phyloP scores from a whole-genome alignment of 2,888 invertebrate genomes.

The Xylophagus ater region DNA sequence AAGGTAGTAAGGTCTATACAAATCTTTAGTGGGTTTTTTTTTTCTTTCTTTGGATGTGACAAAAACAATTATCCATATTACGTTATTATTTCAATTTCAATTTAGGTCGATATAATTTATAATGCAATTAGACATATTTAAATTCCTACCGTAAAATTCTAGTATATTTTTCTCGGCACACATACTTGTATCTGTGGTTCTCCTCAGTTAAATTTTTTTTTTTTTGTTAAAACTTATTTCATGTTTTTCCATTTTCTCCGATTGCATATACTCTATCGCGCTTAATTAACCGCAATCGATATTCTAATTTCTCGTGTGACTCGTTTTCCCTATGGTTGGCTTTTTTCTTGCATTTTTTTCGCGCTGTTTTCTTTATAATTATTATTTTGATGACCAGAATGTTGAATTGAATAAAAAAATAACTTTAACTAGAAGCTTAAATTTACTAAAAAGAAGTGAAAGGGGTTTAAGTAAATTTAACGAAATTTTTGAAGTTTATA shows the following conservation, averaged over 20 bases:
- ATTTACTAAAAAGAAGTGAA: neutral
- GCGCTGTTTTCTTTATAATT: constrained; percentile 6
- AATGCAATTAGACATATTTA: too few species aligned
- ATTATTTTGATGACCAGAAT: constrained; percentile 5
- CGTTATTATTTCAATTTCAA: neutral
- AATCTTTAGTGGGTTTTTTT: too few species aligned
- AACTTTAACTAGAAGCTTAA: constrained; percentile 3
- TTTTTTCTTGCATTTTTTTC: constrained; percentile 3
- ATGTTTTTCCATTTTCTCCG: too few species aligned
- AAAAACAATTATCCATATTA: constrained; percentile 10
- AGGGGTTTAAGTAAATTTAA: neutral
- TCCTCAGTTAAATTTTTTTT: neutral
- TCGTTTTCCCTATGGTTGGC: constrained; percentile 13
- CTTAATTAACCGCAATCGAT: constrained; percentile 22
- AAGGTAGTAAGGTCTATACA: too few species aligned
- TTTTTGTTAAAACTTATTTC: neutral
- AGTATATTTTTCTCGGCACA: neutral
- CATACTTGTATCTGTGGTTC: neutral
- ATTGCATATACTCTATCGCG: constrained; percentile 9
- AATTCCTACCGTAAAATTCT: neutral
- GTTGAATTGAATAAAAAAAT: constrained; percentile 4
- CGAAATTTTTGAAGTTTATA: neutral
- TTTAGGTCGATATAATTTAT: neutral
- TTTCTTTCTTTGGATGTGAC: constrained; percentile 6
- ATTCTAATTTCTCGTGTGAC: constrained; percentile 22